phyloP scores from a whole-genome alignment of 2,888 invertebrate species.

The Mythimna ferrago region DNA sequence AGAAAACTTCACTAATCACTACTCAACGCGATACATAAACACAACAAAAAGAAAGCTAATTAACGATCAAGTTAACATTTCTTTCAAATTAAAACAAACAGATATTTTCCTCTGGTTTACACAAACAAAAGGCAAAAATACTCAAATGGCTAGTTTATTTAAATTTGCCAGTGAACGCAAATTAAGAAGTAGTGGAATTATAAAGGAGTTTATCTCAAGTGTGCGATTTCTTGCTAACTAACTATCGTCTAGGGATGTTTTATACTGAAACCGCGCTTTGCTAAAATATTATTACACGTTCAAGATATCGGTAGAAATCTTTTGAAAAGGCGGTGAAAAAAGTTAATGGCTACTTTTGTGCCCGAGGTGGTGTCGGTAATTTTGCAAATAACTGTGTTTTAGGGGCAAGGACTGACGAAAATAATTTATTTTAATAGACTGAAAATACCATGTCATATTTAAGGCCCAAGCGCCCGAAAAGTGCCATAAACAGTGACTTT shows the following conservation, averaged over 20 bases:
- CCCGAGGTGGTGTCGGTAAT: neutral
- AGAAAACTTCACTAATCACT: neutral
- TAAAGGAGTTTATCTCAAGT: conserved; percentile 71
- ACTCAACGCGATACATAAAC: neutral
- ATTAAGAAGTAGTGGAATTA: conserved; percentile 74
- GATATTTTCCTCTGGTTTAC: neutral
- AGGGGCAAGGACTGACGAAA: neutral
- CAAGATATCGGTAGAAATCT: conserved; percentile 43
- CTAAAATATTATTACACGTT: conserved; percentile 57
- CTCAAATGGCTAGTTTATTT: conserved; percentile 67
- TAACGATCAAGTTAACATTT: conserved; percentile 17
- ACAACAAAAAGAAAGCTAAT: conserved; percentile 17
- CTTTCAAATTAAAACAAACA: conserved; percentile 33
- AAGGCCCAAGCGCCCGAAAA: too few species aligned
- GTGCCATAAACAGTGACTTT: too few species aligned
- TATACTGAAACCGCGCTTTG: conserved; percentile 64
- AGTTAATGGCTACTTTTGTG: conserved; percentile 1
- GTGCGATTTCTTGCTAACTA: conserved; percentile 72
- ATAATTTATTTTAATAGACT: neutral
- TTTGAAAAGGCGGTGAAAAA: conserved; percentile 9
- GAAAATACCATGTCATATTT: neutral
- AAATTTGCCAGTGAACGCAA: conserved; percentile 72
- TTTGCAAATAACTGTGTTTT: conserved; percentile 17
- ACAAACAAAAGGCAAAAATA: conserved; percentile 54
- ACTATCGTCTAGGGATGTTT: conserved; percentile 72